These are phyloP conservation scores for Gobiocypris rarus DNA, from an alignment of 2,113 vertebrate genomes.

Conservation along the genomic window DNA sequence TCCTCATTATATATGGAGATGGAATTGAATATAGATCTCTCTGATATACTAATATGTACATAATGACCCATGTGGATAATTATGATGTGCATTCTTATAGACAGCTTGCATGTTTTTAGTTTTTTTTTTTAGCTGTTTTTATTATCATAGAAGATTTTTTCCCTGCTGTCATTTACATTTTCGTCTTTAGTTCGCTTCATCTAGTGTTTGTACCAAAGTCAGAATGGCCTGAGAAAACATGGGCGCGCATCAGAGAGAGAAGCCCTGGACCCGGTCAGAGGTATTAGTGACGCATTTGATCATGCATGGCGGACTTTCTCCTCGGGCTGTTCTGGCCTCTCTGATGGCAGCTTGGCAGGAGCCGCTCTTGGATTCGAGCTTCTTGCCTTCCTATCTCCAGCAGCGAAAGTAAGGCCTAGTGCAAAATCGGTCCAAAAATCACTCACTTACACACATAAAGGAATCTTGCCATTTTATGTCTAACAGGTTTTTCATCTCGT, in stretches of 20 bases:
- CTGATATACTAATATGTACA: too few relatives aligned
- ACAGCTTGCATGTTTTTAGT: neutral
- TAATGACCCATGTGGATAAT: too few relatives aligned
- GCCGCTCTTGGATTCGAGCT: neutral
- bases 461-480: conserved; percentile 30
- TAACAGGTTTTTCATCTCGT: conserved; percentile 35
- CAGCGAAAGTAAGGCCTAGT: conserved; percentile 21
- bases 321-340: conserved; percentile 49
- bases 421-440: conserved; percentile 30
- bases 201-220: neutral
- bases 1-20: too few relatives aligned
- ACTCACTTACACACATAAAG: neutral
- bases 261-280: conserved; percentile 48
- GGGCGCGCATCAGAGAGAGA: conserved; percentile 42
- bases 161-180: conserved; percentile 3
- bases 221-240: conserved; percentile 46
- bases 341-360: conserved; percentile 44
- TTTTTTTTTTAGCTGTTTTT: neutral
- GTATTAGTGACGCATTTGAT: conserved; percentile 56
- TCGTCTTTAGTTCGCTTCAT: neutral
- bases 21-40: too few relatives aligned
- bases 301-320: conserved; percentile 51
- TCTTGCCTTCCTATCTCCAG: conserved; percentile 31
- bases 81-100: neutral
- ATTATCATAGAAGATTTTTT: neutral